These are phyloP conservation scores for Tapera naevia DNA, from an alignment of 2,797 vertebrate genomes.

Conservation along the genomic window DNA sequence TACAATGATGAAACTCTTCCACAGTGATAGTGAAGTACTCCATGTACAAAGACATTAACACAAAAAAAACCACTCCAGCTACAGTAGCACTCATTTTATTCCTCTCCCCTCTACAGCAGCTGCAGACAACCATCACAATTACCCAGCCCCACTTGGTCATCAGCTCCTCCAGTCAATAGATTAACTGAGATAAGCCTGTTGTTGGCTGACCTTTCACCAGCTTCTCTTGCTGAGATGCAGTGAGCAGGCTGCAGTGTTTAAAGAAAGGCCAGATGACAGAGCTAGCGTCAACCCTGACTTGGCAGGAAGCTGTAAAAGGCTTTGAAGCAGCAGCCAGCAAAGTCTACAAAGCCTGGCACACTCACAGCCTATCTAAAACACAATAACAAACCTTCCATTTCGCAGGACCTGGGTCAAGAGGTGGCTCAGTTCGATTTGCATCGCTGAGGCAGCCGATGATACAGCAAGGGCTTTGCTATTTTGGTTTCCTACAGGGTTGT, in stretches of 20 bases:
- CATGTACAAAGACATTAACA: background rate
- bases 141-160: background rate
- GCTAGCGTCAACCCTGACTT: background rate
- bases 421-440: background rate
- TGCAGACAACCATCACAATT: background rate
- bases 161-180: background rate
- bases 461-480: background rate
- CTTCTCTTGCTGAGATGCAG: background rate
- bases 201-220: background rate
- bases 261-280: background rate
- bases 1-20: background rate
- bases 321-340: slow-evolving; percentile 32
- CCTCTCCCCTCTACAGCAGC: background rate
- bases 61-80: background rate
- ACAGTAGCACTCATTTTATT: background rate
- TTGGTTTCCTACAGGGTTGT: background rate
- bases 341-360: background rate
- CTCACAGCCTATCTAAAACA: background rate
- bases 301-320: background rate
- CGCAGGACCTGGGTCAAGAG: background rate
- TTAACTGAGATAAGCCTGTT: background rate
- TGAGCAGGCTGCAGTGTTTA: background rate
- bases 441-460: background rate
- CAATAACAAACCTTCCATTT: background rate
- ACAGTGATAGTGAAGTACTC: background rate